Percentiles rank a stretch among this genome's conserved stretches.
These are phyloP conservation scores for Myopa testacea DNA, from an alignment of 2,888 invertebrate species.

Conservation along the genomic window DNA sequence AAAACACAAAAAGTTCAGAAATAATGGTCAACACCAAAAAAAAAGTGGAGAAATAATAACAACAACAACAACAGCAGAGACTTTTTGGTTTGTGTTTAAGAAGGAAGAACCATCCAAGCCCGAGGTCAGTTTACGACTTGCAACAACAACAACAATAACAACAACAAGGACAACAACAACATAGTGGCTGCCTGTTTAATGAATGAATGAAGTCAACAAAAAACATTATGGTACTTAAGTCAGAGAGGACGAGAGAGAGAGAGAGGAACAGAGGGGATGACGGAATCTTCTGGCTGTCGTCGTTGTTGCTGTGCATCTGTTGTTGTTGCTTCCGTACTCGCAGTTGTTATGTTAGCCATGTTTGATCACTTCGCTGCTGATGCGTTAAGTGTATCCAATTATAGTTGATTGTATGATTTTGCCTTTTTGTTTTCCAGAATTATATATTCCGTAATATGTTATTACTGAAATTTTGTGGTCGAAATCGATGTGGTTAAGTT, in stretches of 20 bases:
- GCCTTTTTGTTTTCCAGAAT: not conserved
- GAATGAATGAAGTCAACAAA: conserved; percentile 45
- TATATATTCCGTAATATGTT: conserved; percentile 5
- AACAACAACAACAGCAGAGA: not conserved
- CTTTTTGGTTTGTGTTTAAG: not conserved
- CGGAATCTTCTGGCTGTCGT: not conserved
- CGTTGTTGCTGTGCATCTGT: conserved; percentile 7
- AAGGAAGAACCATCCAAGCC: not conserved
- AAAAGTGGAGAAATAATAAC: too few relatives aligned
- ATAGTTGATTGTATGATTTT: conserved; percentile 32
- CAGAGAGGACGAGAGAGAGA: conserved; percentile 18
- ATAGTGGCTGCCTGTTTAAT: conserved; percentile 42
- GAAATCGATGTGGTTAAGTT: not conserved
- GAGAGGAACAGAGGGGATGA: not conserved
- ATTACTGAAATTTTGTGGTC: conserved; percentile 21
- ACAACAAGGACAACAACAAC: conserved; percentile 6
- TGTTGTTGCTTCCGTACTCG: not conserved
- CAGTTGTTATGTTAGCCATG: conserved; percentile 13
- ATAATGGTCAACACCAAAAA: conserved; percentile 9
- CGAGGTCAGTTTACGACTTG: conserved; percentile 6
- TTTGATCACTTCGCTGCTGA: conserved; percentile 32
- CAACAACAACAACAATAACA: not conserved
- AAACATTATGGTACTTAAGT: conserved; percentile 30
- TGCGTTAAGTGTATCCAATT: conserved; percentile 40
- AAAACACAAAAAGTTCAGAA: conserved; percentile 6